Evolutionary conservation across 1,140 invertebrate genomes (phyloP).

Genomic region (Drosophila quadrilineata): DNA sequence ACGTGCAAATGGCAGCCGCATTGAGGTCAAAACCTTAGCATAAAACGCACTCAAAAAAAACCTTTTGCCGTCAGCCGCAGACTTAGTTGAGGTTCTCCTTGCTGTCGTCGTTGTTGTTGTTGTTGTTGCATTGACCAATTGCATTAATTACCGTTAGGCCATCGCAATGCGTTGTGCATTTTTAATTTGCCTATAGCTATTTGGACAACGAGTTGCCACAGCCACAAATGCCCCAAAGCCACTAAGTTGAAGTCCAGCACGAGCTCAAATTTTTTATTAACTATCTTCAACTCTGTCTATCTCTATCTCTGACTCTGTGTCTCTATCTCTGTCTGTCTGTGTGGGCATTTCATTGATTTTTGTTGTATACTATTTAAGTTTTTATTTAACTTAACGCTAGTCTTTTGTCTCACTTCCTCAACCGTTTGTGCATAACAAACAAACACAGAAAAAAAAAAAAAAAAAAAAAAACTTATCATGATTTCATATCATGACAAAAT

Average conservation of each 20-base stretch:
- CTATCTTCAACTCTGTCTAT: constrained; percentile 16
- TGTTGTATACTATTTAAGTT: too few species aligned
- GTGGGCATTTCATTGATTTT: constrained; percentile 70
- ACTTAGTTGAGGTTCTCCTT: constrained; percentile 5
- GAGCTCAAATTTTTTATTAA: constrained; percentile 26
- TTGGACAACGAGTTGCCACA: constrained; percentile 32
- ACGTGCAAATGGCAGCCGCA: constrained; percentile 66
- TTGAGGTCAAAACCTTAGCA: constrained; percentile 63
- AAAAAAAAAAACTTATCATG: not conserved
- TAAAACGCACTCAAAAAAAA: constrained; percentile 70
- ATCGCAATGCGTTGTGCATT: constrained; percentile 77
- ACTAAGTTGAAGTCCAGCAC: constrained; percentile 47
- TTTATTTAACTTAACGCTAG: constrained; percentile 8
- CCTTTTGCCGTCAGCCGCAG: constrained; percentile 37
- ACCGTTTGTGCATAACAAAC: constrained; percentile 19
- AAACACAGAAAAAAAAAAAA: too few species aligned
- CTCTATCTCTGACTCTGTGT: constrained; percentile 1
- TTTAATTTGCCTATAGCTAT: constrained; percentile 69
- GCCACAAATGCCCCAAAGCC: constrained; percentile 21
- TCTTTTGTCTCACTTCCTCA: not conserved
- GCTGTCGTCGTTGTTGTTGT: constrained; percentile 21
- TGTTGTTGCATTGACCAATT: constrained; percentile 74
- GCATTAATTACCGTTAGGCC: constrained; percentile 80
- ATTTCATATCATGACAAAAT: constrained; percentile 15
- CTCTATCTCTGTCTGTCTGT: constrained; percentile 41